Percentiles rank a stretch among this genome's conserved stretches.
Conservation (phyloP, 2,888 invertebrate genomes). For the Cheilosia vulpina region DNA sequence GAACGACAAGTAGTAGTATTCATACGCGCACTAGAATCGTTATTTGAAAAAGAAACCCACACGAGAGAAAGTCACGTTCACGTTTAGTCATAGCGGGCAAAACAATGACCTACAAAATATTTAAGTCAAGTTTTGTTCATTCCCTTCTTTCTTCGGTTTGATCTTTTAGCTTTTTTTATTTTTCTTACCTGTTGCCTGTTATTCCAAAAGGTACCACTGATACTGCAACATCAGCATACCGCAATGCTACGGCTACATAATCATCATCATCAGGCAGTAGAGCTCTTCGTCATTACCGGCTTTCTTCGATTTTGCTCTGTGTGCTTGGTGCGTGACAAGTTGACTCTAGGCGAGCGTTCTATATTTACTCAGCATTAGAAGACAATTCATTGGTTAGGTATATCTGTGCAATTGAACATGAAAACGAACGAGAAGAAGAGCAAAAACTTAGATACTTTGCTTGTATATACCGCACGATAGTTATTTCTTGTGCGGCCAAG, state of each 20-base stretch:
- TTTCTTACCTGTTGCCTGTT: neutral
- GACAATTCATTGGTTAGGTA: neutral
- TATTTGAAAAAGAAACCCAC: slow-evolving; percentile 52
- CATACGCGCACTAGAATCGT: neutral
- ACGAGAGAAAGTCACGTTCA: slow-evolving; percentile 59
- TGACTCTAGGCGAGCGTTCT: slow-evolving; percentile 4
- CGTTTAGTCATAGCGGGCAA: slow-evolving; percentile 41
- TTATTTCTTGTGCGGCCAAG: slow-evolving; percentile 6
- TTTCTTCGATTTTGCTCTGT: neutral
- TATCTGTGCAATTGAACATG: neutral
- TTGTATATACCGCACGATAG: neutral
- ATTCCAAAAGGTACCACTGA: neutral
- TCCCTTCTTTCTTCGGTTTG: neutral
- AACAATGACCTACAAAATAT: slow-evolving; percentile 55
- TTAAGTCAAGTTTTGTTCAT: slow-evolving; percentile 31
- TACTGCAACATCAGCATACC: too few relatives aligned
- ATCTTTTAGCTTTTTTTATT: neutral
- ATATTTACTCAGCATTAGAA: slow-evolving; percentile 17
- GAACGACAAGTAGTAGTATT: neutral
- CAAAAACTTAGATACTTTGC: slow-evolving; percentile 24
- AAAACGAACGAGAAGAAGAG: neutral
- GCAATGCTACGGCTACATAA: too few relatives aligned
- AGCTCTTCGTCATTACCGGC: slow-evolving; percentile 6
- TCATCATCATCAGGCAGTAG: neutral
- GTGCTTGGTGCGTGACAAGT: neutral